Evolutionary conservation across 23 tunicate genomes (phyloP).

Genomic region (Clavelina lepadiformis): DNA sequence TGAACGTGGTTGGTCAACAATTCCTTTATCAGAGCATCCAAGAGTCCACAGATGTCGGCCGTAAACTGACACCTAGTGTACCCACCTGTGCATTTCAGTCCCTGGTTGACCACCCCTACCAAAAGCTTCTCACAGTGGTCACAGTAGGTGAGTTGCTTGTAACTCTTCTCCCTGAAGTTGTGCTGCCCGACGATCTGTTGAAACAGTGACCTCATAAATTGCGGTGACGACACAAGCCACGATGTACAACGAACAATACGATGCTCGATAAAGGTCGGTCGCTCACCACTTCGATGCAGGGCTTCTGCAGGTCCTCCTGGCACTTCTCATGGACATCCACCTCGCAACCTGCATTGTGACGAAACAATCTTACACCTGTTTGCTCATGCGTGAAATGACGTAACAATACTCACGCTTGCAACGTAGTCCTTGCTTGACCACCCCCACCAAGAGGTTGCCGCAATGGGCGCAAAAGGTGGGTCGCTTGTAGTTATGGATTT

Average conservation of each 20-base stretch:
- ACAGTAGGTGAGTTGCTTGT: slow-evolving; percentile 81
- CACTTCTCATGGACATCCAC: slow-evolving; percentile 87
- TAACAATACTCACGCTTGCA: slow-evolving; percentile 70
- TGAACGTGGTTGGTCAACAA: neutral
- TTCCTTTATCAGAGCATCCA: neutral
- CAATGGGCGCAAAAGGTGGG: slow-evolving; percentile 99
- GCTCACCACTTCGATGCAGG: slow-evolving; percentile 89
- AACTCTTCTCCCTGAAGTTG: slow-evolving; percentile 72
- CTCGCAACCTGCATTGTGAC: slow-evolving; percentile 58
- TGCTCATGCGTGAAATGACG: too few species aligned
- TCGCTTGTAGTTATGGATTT: slow-evolving; percentile 80
- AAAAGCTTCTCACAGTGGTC: slow-evolving; percentile 74
- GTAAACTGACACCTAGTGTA: neutral
- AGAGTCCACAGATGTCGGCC: neutral
- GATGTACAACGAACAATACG: neutral
- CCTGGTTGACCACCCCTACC: slow-evolving; percentile 60
- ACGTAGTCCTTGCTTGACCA: slow-evolving; percentile 88
- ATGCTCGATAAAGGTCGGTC: neutral
- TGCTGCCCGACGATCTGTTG: slow-evolving; percentile 55
- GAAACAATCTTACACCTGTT: too few species aligned
- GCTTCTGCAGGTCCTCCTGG: slow-evolving; percentile 73
- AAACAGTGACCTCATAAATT: neutral
- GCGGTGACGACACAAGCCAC: neutral
- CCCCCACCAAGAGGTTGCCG: slow-evolving; percentile 75
- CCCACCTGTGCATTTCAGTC: slow-evolving; percentile 24